Evolutionary conservation across 2,888 invertebrate genomes (phyloP).

Genomic region (Melanophora roralis): DNA sequence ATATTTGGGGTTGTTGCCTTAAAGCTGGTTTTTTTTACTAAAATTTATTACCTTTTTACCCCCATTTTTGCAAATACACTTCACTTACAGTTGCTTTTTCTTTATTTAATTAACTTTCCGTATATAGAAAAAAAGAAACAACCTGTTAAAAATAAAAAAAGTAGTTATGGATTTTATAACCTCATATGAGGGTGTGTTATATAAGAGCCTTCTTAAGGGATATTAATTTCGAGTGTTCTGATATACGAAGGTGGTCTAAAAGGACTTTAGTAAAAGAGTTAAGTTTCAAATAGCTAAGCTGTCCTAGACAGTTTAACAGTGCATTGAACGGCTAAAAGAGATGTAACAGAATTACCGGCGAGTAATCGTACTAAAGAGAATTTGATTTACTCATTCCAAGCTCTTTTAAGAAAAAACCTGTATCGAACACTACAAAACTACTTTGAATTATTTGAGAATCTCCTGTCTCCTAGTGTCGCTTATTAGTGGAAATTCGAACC

Average conservation of each 20-base stretch:
- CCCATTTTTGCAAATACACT: conserved; percentile 14
- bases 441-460: too few species aligned
- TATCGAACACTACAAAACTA: too few species aligned
- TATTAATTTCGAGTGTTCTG: not conserved
- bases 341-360: too few species aligned
- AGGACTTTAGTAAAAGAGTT: too few species aligned
- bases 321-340: too few species aligned
- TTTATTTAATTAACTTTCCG: conserved; percentile 29
- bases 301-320: too few species aligned
- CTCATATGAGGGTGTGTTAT: conserved; percentile 32
- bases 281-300: too few species aligned
- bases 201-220: conserved; percentile 20
- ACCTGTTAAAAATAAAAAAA: conserved; percentile 50
- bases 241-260: not conserved
- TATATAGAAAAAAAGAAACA: conserved; percentile 5
- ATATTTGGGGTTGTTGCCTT: conserved; percentile 54
- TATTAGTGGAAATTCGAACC: too few species aligned
- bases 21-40: conserved; percentile 33
- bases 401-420: too few species aligned
- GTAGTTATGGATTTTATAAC: conserved; percentile 49
- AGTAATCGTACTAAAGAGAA: too few species aligned
- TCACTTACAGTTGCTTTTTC: conserved; percentile 11
- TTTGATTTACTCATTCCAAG: too few species aligned
- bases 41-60: conserved; percentile 44
- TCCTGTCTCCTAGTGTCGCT: too few species aligned